phyloP scores from a whole-genome alignment of 2,113 vertebrate genomes.

The pig (Sus scrofa) region DNA sequence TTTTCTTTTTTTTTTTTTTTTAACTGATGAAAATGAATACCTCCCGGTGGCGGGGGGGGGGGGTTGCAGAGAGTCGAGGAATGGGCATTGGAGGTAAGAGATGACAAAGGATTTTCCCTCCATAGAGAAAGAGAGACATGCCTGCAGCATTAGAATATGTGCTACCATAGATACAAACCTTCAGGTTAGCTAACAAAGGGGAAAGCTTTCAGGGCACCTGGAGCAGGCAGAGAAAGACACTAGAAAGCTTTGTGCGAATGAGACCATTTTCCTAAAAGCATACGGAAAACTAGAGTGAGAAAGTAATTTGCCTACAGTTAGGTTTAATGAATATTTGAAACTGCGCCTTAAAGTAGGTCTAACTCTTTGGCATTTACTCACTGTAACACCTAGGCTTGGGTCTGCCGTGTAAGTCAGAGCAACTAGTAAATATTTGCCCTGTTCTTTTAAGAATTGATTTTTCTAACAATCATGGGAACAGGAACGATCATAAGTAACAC shows the following conservation, averaged over 20 bases:
- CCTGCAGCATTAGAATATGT: not conserved
- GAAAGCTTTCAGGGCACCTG: not conserved
- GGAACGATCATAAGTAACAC: not conserved
- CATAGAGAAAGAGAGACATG: not conserved
- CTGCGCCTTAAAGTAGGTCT: not conserved
- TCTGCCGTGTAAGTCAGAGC: not conserved
- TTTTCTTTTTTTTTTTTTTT: slow-evolving; percentile 43
- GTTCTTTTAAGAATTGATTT: slow-evolving; percentile 52
- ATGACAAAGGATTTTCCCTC: not conserved
- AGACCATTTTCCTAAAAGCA: not conserved
- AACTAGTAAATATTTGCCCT: slow-evolving; percentile 22
- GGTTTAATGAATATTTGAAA: slow-evolving; percentile 41
- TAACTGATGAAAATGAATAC: slow-evolving; percentile 28
- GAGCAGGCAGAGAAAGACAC: not conserved
- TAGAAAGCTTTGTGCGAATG: not conserved
- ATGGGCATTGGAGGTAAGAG: not conserved
- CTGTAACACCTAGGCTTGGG: not conserved
- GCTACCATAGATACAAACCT: not conserved
- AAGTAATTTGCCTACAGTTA: not conserved
- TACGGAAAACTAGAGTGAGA: slow-evolving; percentile 33
- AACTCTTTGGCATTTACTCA: slow-evolving; percentile 50
- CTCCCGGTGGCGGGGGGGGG: too few relatives aligned
- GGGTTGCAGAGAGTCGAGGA: not conserved
- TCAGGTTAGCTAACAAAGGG: not conserved
- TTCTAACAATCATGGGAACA: not conserved